Percentiles rank a stretch among this genome's conserved stretches.
phyloP scores from a whole-genome alignment of 2,888 invertebrate genomes.

The Clistopyga incitator region DNA sequence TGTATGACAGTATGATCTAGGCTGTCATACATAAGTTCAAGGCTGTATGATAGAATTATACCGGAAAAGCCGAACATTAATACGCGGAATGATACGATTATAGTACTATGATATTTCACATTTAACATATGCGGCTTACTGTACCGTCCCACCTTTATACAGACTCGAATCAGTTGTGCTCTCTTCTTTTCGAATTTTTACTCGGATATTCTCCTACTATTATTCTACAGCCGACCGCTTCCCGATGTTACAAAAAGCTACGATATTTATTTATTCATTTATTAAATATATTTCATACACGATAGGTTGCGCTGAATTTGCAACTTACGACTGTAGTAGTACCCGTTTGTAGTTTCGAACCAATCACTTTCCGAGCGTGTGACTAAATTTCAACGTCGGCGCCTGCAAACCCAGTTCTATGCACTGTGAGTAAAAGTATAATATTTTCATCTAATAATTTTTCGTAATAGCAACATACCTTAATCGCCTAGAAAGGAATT shows the following conservation, averaged over 20 bases:
- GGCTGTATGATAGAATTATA: slow-evolving; percentile 13
- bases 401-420: neutral
- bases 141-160: neutral
- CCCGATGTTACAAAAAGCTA: neutral
- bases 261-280: neutral
- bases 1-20: slow-evolving; percentile 8
- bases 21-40: no score
- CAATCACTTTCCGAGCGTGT: neutral
- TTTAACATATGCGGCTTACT: slow-evolving; percentile 7
- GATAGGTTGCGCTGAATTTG: neutral
- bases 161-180: neutral
- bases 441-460: no score
- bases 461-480: no score
- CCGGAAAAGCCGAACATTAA: slow-evolving; percentile 8
- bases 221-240: neutral
- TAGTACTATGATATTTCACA: neutral
- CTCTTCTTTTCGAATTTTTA: neutral
- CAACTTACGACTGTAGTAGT: neutral
- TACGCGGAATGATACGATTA: slow-evolving; percentile 9
- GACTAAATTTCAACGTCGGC: neutral
- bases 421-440: no score
- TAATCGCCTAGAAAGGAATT: no score
- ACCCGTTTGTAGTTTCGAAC: neutral
- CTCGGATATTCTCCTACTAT: neutral
- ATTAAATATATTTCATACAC: neutral